phyloP scores from a whole-genome alignment of 2,888 invertebrate genomes.

The Acanthoscelides obtectus region DNA sequence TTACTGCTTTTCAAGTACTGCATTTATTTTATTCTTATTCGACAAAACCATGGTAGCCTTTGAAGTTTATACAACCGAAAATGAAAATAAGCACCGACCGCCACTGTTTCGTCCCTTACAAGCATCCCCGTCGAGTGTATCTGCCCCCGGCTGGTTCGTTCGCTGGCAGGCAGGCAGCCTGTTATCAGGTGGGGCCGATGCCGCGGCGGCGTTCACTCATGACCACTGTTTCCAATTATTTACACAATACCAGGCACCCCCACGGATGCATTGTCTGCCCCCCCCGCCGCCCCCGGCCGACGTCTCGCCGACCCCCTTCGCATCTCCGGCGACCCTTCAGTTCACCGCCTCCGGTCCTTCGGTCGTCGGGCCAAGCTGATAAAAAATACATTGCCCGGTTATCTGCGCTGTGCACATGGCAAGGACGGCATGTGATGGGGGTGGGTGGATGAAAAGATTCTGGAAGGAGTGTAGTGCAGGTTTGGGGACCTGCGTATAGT shows the following conservation, averaged over 20 bases:
- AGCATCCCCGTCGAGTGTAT: neutral
- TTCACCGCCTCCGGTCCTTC: constrained; percentile 23
- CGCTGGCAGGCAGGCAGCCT: neutral
- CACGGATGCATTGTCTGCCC: constrained; percentile 27
- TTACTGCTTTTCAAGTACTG: no score
- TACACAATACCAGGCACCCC: constrained; percentile 39
- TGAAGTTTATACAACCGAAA: neutral
- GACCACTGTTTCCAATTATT: constrained; percentile 44
- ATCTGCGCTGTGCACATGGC: neutral
- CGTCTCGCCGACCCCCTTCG: neutral
- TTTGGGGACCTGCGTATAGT: no score
- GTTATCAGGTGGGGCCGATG: neutral
- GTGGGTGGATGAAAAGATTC: neutral
- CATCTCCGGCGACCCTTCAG: constrained; percentile 3
- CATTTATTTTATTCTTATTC: no score
- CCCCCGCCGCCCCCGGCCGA: constrained; percentile 8
- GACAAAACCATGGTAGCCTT: no score
- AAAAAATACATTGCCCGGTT: constrained; percentile 20
- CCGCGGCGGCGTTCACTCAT: constrained; percentile 22
- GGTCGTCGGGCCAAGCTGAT: constrained; percentile 14
- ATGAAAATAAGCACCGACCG: neutral
- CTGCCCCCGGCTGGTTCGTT: neutral
- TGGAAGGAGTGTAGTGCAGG: neutral
- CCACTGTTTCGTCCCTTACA: neutral
- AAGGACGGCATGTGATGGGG: neutral